These are phyloP conservation scores for Dermochelys coriacea DNA, from an alignment of 2,797 vertebrate genomes.

Conservation along the genomic window DNA sequence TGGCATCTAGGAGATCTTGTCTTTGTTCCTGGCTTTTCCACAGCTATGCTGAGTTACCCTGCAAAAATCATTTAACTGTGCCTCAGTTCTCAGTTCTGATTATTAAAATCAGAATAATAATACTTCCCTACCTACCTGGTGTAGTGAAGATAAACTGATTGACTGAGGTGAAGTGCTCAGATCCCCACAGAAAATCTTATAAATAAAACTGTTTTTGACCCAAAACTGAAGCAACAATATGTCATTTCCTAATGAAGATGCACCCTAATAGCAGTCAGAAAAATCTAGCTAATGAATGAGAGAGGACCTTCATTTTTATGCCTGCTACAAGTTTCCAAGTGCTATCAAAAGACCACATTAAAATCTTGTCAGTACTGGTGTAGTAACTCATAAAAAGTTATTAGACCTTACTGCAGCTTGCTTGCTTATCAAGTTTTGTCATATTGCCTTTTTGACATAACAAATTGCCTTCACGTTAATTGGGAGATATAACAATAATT, in stretches of 20 bases:
- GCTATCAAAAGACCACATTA: neutral
- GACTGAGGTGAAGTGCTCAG: neutral
- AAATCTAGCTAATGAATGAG: neutral
- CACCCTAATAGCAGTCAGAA: neutral
- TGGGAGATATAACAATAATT: constrained; percentile 51
- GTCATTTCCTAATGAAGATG: neutral
- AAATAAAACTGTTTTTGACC: neutral
- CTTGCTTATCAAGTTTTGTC: constrained; percentile 48
- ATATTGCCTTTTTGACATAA: constrained; percentile 61
- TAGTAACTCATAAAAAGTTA: constrained; percentile 38
- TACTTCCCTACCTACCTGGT: neutral
- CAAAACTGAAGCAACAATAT: neutral
- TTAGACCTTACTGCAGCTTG: constrained; percentile 40
- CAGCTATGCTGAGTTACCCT: neutral
- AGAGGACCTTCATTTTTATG: neutral
- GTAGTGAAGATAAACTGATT: neutral
- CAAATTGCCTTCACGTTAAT: constrained; percentile 57
- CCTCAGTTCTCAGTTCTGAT: neutral
- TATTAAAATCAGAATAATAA: neutral
- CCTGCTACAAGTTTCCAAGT: neutral
- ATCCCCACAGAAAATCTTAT: neutral
- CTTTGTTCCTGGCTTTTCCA: neutral
- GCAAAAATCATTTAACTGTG: neutral
- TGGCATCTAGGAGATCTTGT: neutral
- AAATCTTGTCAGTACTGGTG: neutral